phyloP scores from a whole-genome alignment of 2,888 invertebrate genomes.

The Pyrrhosoma nymphula region DNA sequence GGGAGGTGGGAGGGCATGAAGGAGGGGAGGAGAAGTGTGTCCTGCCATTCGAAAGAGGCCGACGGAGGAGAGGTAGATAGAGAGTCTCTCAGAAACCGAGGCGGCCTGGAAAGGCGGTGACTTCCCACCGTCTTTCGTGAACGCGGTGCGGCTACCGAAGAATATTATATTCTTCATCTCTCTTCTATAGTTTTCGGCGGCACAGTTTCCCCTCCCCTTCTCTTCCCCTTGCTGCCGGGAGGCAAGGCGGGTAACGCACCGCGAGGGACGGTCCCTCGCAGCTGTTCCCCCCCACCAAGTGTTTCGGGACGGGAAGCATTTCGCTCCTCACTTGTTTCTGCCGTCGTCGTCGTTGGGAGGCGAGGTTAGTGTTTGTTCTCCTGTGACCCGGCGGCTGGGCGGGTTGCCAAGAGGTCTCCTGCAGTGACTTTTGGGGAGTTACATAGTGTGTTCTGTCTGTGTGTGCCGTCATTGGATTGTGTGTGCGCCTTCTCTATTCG shows the following conservation, averaged over 20 bases:
- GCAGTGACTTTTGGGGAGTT: conserved; percentile 4
- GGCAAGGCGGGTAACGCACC: not conserved
- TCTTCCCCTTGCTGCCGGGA: not conserved
- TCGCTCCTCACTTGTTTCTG: conserved; percentile 26
- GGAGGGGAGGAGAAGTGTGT: conserved; percentile 48
- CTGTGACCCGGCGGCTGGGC: not conserved
- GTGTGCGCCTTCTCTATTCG: conserved; percentile 43
- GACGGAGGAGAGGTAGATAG: conserved; percentile 60
- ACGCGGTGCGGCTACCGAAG: conserved; percentile 43
- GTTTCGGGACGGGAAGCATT: conserved; percentile 36
- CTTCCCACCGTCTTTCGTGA: conserved; percentile 50
- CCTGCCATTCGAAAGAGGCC: conserved; percentile 67
- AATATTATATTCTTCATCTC: not conserved
- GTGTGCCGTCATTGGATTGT: not conserved
- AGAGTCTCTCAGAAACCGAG: conserved; percentile 13
- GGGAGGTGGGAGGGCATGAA: not conserved
- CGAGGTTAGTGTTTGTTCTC: not conserved
- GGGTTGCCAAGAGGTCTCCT: conserved; percentile 28
- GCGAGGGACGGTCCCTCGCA: not conserved
- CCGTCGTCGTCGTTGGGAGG: not conserved
- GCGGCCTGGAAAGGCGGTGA: conserved; percentile 42
- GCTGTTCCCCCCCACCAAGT: not conserved
- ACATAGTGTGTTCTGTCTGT: not conserved
- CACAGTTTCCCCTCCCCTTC: not conserved
- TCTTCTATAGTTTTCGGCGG: not conserved